Conservation (phyloP, 92 coral and sea anemone genomes). For the Virgularia gustaviana region DNA sequence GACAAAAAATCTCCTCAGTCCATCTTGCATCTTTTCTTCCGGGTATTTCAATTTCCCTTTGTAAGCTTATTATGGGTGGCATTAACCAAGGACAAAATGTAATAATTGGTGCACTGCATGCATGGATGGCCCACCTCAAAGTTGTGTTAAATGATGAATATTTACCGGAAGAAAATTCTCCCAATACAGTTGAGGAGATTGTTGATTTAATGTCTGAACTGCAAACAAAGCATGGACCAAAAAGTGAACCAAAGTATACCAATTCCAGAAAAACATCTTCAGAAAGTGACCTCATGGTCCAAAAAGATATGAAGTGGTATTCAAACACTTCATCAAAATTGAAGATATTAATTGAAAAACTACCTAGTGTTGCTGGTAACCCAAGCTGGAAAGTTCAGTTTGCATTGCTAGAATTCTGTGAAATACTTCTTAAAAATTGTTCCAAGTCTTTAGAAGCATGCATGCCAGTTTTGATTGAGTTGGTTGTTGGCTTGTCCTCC, state of each 20-base stretch:
- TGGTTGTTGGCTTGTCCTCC: slow-evolving; percentile 66
- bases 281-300: slow-evolving; percentile 47
- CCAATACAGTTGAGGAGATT: slow-evolving; percentile 27
- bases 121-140: slow-evolving; percentile 60
- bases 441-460: slow-evolving; percentile 57
- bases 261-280: slow-evolving; percentile 30
- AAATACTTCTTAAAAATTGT: slow-evolving; percentile 63
- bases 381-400: slow-evolving; percentile 87
- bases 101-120: slow-evolving; percentile 56
- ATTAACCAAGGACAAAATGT: slow-evolving; percentile 71
- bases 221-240: slow-evolving; percentile 17
- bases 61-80: slow-evolving; percentile 60
- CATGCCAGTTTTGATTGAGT: slow-evolving; percentile 60
- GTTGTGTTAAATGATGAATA: slow-evolving; percentile 73
- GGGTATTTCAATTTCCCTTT: slow-evolving; percentile 74
- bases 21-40: slow-evolving; percentile 87
- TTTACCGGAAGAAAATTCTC: slow-evolving; percentile 35
- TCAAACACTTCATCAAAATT: slow-evolving; percentile 64
- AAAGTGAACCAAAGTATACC: background rate
- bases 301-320: slow-evolving; percentile 60
- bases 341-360: slow-evolving; percentile 64
- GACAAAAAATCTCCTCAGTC: slow-evolving; percentile 44
- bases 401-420: slow-evolving; percentile 58
- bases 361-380: slow-evolving; percentile 48
- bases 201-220: slow-evolving; percentile 51